Evolutionary conservation across 2,113 vertebrate genomes (phyloP), one percentile per base, ranked within the genome.

Genomic region (Leiothrix lutea): DNA sequence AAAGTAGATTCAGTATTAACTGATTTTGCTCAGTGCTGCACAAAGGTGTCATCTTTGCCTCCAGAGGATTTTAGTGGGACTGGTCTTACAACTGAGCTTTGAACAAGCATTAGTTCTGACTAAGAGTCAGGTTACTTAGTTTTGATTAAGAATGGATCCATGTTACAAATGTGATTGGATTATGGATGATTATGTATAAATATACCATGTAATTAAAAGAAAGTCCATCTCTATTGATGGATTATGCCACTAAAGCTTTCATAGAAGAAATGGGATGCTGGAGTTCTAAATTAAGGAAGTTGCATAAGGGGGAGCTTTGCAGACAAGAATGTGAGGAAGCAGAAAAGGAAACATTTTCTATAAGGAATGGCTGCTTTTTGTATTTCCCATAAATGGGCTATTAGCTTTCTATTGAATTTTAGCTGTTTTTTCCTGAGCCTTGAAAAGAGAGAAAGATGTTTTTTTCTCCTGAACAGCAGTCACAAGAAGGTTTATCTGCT

Each of bases 401-500:
- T 66, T 84, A 58, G 36, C 36, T 50, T 86, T 71, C 8, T 57
- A 56, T 50, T 78, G 67, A 81, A 54, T 87, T 93, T 77, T 54
- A 65, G 33, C 26, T 79, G 20, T 2, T 81, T 88, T 95, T 94
- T 51, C 29, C 29, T 86, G 38, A 92, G 73, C 29, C 53, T 78
- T 82, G 35, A 81, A 81, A 88, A 65, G 36, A 67, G 80, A 75
- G 69, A 70, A 79, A 77, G 60, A 15, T 57, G 14, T 47, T 62
- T 83, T 83, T 51, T 67, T 67, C 70, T 84, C n/a, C 74, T 66
- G 47, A 80, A 38, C 60, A 70, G 14, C 66, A 83, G 74, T 78
- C 61, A 80, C 66, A 74, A 87, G 90, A 79, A 91, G 38, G 73
- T 92, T 91, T 88, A 62, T 95, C 84, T 80, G 61, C 35, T 70